Percentiles rank a stretch among this genome's conserved stretches.
phyloP scores from a whole-genome alignment of 2,113 vertebrate species.

The Crotalus viridis region DNA sequence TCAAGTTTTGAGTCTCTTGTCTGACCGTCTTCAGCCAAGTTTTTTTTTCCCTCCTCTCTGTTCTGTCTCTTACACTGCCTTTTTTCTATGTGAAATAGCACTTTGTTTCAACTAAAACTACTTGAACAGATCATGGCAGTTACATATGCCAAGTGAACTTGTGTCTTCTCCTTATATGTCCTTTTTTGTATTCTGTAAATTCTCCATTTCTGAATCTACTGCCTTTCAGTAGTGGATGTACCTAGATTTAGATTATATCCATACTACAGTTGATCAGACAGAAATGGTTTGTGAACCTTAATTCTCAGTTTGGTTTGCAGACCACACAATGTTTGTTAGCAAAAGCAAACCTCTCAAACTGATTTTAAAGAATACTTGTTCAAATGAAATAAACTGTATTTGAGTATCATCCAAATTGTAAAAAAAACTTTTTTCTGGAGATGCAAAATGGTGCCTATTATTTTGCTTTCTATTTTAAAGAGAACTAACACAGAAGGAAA shows the following conservation, averaged over 20 bases:
- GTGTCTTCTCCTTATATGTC: constrained; percentile 23
- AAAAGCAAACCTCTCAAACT: neutral
- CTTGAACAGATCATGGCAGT: constrained; percentile 71
- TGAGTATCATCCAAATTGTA: neutral
- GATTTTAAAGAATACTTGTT: constrained; percentile 49
- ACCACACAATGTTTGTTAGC: neutral
- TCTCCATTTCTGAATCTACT: constrained; percentile 52
- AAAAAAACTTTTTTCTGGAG: neutral
- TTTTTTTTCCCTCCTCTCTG: neutral
- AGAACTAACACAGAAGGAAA: neutral
- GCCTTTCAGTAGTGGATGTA: constrained; percentile 3
- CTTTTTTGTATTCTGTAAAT: constrained; percentile 47
- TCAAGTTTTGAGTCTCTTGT: constrained; percentile 75
- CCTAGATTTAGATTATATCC: neutral
- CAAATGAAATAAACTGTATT: constrained; percentile 56
- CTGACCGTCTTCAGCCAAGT: neutral
- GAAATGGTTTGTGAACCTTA: neutral
- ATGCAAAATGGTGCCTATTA: neutral
- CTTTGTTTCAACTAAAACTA: constrained; percentile 73
- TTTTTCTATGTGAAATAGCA: constrained; percentile 72
- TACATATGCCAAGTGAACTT: constrained; percentile 64
- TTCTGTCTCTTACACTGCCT: constrained; percentile 52
- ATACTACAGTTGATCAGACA: neutral
- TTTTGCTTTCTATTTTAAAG: neutral
- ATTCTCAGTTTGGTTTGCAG: neutral